Conservation (phyloP, 2,113 vertebrate species). For the Motacilla alba region DNA sequence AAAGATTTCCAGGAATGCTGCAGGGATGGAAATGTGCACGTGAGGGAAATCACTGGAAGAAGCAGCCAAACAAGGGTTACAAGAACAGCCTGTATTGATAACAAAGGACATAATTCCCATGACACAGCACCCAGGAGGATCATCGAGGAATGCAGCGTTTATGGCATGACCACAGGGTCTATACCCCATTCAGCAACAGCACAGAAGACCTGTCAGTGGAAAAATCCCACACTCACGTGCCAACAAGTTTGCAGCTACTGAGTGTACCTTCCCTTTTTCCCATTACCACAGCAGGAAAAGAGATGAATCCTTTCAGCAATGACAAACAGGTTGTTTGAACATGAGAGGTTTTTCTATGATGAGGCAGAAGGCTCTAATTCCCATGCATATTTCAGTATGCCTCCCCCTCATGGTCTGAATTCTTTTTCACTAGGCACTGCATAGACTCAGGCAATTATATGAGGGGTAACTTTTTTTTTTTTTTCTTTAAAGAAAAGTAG, state of each 20-base stretch:
- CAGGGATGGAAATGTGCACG: background rate
- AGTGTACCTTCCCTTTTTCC: background rate
- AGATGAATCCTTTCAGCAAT: background rate
- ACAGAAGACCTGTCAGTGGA: background rate
- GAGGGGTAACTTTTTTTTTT: background rate
- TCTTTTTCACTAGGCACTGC: background rate
- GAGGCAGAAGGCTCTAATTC: background rate
- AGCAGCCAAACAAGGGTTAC: constrained; percentile 48
- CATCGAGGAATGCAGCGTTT: constrained; percentile 5
- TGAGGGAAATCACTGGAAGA: background rate
- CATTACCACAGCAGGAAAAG: background rate
- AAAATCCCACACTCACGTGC: background rate
- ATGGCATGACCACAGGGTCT: background rate
- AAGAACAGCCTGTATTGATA: constrained; percentile 48
- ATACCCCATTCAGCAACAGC: background rate
- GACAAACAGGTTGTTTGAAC: background rate
- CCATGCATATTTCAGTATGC: background rate
- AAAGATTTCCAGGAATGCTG: background rate
- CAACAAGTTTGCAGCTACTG: background rate
- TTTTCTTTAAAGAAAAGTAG: background rate
- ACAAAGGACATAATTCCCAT: background rate
- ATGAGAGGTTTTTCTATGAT: fast-evolving
- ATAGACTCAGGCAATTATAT: background rate
- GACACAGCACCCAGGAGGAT: background rate
- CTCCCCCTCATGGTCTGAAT: background rate